Evolutionary conservation across 2,113 vertebrate genomes (phyloP), one percentile per base, ranked within the genome.

Genomic region (Anhinga anhinga): DNA sequence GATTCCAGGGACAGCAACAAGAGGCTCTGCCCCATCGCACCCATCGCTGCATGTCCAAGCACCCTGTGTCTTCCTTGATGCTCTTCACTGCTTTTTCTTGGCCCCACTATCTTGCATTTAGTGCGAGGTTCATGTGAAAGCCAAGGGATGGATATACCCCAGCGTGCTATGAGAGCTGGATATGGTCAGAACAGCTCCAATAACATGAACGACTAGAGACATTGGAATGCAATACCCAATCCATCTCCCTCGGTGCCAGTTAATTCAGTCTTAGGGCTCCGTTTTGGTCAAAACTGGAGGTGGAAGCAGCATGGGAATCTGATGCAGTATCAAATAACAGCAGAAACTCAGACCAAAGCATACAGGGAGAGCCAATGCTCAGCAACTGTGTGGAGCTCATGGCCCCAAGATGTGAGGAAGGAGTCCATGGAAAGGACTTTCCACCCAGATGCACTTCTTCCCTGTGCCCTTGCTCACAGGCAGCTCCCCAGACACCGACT

Each of bases 241-340:
- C 63, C 55, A 50, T 50, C 56, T 92, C 86, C 91, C 56, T 56
- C 3, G 1, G 61, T 49, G 81, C 72, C 83, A 91, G 69, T 76
- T 95, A 88, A 73, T 74, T 95, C 94, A 84, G 80, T 72, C 65
- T 69, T 83, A 86, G 66, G 77, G 81, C 86, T 93, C 70, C 58
- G 69, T 59, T 94, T 91, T 84, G 86, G 83, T 72, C 70, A 92
- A 87, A 78, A 44, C 61, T 77, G 45, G 56, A 95, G 58, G 73
- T 73, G 63, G 73, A 82, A 79, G 74, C 74, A 80, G 49, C 38
- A 52, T 15, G 62, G 82, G 92, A 90, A 72, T 65, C 62, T 73
- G 62, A 72, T 18, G 45, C 2, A 1, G n/a, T 82, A 90, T 82
- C 78, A 77, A 62, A 2, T 82, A 95, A 76, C 92, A 77, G 73